Evolutionary conservation across 2,113 vertebrate genomes (phyloP), one percentile per base, ranked within the genome.

Genomic region (Solenodon paradoxus): DNA sequence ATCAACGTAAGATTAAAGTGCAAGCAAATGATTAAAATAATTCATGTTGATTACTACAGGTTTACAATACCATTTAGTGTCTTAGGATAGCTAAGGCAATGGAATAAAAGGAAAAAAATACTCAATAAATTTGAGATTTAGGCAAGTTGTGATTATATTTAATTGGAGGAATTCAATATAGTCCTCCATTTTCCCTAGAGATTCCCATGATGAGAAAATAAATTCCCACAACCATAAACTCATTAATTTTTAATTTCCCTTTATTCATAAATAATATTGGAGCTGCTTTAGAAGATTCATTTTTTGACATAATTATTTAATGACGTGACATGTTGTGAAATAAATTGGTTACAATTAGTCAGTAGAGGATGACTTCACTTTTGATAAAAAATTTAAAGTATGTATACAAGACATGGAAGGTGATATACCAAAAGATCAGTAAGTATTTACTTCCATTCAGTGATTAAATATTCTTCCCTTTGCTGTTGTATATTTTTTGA

Each of bases 381-480:
- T n/a, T 64, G 78, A 93, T 83, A 47, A 64, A 68, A 96, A 79
- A 32, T 19, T 26, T 8, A 66, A 88, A 90, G 20, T 45, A 75
- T 20, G 45, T 79, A 63, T 75, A 89, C 28, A 92, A 92, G 94
- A 95, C 87, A 38, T 32, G 16, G 47, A 68, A 47, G 13, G 45
- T 57, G 89, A 77, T 24, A 53, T 57, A 87, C 12, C 66, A 92
- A 93, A 95, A 80, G 63, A 95, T 35, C 8, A 45, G 80, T n/a
- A n/a, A n/a, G n/a, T 17, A 92, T 91, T 80, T 66, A 81, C 24
- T 53, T 57, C 28, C 61, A 11, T 17, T 57, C 35, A 68, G 72
- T 78, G 63, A 94, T 88, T 88, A 94, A 92, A 75, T 77, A 88
- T 45, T 94, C 26, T 72, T 68, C 71, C 35, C 13, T 68, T 85